Conservation (phyloP, 2,888 invertebrate genomes). For the Ferdinandea cuprea region DNA sequence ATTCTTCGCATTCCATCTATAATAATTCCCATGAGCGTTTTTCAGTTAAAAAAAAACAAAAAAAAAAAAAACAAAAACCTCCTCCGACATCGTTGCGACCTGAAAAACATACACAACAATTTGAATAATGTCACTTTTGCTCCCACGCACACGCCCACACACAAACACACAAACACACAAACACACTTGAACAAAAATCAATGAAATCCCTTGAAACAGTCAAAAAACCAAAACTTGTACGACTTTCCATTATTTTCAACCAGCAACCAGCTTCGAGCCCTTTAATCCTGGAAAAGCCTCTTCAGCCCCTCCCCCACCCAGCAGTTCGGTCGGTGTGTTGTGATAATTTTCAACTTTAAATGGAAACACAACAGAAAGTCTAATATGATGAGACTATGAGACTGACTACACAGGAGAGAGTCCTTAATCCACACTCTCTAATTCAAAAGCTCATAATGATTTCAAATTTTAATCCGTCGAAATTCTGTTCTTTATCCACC, state of each 20-base stretch:
- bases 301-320: background rate
- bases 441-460: slow-evolving; percentile 61
- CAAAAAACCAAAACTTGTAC: slow-evolving; percentile 17
- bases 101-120: slow-evolving; percentile 9
- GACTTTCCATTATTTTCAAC: slow-evolving; percentile 22
- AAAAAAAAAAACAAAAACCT: background rate
- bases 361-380: slow-evolving; percentile 49
- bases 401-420: background rate
- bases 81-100: background rate
- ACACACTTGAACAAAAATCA: no score
- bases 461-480: slow-evolving; percentile 58
- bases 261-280: slow-evolving; percentile 2
- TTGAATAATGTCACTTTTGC: slow-evolving; percentile 50
- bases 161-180: slow-evolving; percentile 27
- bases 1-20: background rate
- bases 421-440: slow-evolving; percentile 20
- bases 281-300: slow-evolving; percentile 2
- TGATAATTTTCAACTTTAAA: slow-evolving; percentile 36
- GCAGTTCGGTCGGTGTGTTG: slow-evolving; percentile 26
- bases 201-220: slow-evolving; percentile 48
- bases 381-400: slow-evolving; percentile 31
- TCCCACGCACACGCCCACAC: background rate
- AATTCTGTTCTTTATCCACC: no score
- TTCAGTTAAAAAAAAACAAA: background rate
- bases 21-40: slow-evolving; percentile 22